Percentiles rank a stretch among this genome's conserved stretches.
phyloP scores from a whole-genome alignment of 2,797 vertebrate genomes.

The Cryptoblepharus egeriae region DNA sequence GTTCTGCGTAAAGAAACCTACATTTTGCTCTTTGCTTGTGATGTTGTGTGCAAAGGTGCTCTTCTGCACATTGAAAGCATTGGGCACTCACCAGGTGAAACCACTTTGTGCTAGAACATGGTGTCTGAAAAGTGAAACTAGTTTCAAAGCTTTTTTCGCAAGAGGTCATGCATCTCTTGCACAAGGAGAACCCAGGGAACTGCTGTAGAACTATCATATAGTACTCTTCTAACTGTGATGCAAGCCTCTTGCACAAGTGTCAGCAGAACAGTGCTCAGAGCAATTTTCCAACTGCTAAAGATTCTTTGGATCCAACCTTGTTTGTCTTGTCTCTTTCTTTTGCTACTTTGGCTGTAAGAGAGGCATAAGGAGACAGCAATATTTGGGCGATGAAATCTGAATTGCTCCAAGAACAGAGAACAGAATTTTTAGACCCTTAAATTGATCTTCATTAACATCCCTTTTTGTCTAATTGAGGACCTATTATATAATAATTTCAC shows the following conservation, averaged over 20 bases:
- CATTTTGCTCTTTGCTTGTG: not conserved
- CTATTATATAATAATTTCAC: not conserved
- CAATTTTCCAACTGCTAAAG: not conserved
- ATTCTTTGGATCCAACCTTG: not conserved
- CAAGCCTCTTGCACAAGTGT: not conserved
- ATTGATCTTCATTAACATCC: not conserved
- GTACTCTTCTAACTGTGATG: not conserved
- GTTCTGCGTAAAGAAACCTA: not conserved
- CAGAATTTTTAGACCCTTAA: constrained; percentile 33
- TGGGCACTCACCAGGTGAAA: not conserved
- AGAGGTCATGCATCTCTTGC: not conserved
- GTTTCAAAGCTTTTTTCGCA: not conserved
- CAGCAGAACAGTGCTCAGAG: not conserved
- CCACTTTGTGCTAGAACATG: not conserved
- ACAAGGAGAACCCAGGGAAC: not conserved
- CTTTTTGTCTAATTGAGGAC: not conserved
- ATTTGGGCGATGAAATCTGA: constrained; percentile 11
- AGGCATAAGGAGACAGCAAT: constrained; percentile 39
- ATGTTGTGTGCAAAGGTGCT: not conserved
- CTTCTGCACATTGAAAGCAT: not conserved
- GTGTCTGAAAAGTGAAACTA: constrained; percentile 22
- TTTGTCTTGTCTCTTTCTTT: not conserved
- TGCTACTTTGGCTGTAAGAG: not conserved
- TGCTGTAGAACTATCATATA: not conserved
- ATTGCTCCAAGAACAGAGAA: constrained; percentile 35